Percentiles rank a stretch among this genome's conserved stretches.
phyloP scores from a whole-genome alignment of 2,797 vertebrate species.

The Limosa lapponica region DNA sequence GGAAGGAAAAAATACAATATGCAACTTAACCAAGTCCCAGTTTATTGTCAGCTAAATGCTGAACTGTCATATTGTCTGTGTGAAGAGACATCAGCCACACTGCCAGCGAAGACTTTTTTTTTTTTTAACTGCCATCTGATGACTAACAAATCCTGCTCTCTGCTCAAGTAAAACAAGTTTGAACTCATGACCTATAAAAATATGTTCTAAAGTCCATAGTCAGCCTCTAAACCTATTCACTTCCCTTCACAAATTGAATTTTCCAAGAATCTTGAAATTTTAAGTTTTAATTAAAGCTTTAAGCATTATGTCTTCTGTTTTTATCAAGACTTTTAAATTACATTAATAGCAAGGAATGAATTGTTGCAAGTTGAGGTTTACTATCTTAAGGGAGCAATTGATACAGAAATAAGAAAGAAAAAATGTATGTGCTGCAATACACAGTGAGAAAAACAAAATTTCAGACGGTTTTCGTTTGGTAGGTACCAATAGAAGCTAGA shows the following conservation, averaged over 20 bases:
- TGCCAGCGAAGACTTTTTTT: neutral
- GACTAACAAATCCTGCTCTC: constrained; percentile 10
- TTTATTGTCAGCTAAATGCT: constrained; percentile 29
- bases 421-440: neutral
- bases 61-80: constrained; percentile 32
- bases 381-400: neutral
- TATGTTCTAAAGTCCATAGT: neutral
- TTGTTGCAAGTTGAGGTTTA: neutral
- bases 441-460: neutral
- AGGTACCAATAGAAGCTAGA: neutral
- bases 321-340: neutral
- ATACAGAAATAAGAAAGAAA: neutral
- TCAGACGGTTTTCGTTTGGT: neutral
- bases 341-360: neutral
- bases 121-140: constrained; percentile 33
- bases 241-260: neutral
- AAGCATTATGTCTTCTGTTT: neutral
- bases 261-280: neutral
- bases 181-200: constrained; percentile 27
- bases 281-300: constrained; percentile 10
- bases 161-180: constrained; percentile 42
- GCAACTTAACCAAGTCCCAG: neutral
- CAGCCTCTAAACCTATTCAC: neutral
- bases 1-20: constrained; percentile 2
- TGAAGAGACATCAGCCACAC: constrained; percentile 1